phyloP scores from a whole-genome alignment of 2,888 invertebrate species.

The Orthosia cruda region DNA sequence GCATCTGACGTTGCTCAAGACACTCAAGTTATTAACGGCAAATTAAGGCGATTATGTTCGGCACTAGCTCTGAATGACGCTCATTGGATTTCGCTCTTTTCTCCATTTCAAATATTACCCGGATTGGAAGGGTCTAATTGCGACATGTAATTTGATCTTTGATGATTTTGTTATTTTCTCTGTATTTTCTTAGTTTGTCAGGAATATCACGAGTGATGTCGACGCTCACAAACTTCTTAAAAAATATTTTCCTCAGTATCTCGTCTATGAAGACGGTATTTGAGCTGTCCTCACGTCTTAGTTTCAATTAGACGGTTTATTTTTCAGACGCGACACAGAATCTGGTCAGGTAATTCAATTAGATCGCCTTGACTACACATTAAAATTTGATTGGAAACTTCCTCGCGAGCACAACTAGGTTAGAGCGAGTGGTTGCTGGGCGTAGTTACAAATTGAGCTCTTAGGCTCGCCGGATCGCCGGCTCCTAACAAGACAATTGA shows the following conservation, averaged over 20 bases:
- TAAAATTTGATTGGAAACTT: conserved; percentile 83
- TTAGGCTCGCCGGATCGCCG: conserved; percentile 66
- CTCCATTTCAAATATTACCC: conserved; percentile 1
- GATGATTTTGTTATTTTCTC: background rate
- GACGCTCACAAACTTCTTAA: background rate
- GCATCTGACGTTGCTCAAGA: conserved; percentile 36
- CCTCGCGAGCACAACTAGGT: conserved; percentile 78
- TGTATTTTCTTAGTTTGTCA: background rate
- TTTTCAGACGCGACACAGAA: conserved; percentile 72
- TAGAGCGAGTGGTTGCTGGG: conserved; percentile 69
- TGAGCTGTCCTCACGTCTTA: conserved; percentile 21
- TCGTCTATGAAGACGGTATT: conserved; percentile 4
- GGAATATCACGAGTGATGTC: background rate
- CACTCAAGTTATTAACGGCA: conserved; percentile 40
- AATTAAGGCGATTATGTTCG: conserved; percentile 51
- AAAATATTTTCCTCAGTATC: background rate
- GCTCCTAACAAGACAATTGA: conserved; percentile 76
- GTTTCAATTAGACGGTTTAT: conserved; percentile 62
- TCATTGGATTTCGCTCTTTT: conserved; percentile 27
- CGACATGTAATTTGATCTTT: background rate
- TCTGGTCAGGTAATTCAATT: conserved; percentile 85
- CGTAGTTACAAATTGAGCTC: conserved; percentile 71
- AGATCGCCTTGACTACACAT: conserved; percentile 77
- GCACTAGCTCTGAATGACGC: background rate
- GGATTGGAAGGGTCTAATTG: background rate